Percentiles rank a stretch among this genome's conserved stretches.
Conservation (phyloP, 2,797 vertebrate genomes). For the Anguilla marmorata region DNA sequence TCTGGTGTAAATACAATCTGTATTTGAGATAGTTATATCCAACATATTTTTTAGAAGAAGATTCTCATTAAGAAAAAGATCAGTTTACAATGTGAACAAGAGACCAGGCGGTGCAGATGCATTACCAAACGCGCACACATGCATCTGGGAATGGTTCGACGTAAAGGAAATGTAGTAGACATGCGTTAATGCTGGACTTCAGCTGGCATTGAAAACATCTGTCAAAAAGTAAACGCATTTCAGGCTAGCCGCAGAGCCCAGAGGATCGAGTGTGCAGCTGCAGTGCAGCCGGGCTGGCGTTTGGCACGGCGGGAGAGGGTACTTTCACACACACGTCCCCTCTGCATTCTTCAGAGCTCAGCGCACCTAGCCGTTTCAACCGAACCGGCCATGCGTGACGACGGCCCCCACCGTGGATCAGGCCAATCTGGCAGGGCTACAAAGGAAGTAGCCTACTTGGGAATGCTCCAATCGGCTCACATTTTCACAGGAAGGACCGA, state of each 20-base stretch:
- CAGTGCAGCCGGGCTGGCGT: conserved; percentile 23
- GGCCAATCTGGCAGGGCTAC: neutral
- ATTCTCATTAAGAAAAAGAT: neutral
- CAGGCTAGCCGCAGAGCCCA: neutral
- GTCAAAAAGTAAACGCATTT: conserved; percentile 4
- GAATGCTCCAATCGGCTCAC: neutral
- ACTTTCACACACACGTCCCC: neutral
- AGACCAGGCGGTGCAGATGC: neutral
- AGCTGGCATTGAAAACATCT: neutral
- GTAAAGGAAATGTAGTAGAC: too few relatives aligned
- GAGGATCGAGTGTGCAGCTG: conserved; percentile 22
- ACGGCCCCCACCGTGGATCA: neutral
- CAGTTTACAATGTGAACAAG: neutral
- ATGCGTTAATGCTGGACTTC: neutral
- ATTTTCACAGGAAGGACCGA: neutral
- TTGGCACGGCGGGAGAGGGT: conserved; percentile 31
- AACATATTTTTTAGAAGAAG: neutral
- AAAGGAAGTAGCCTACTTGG: neutral
- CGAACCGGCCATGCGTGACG: neutral
- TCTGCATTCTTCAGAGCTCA: neutral
- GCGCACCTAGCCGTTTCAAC: neutral
- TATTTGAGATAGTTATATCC: neutral
- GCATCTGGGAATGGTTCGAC: neutral
- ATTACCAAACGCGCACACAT: neutral
- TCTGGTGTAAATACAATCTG: neutral